Base-by-base conservation (phyloP, 2,888 invertebrate genomes). In the Diarsia dahlii region DNA sequence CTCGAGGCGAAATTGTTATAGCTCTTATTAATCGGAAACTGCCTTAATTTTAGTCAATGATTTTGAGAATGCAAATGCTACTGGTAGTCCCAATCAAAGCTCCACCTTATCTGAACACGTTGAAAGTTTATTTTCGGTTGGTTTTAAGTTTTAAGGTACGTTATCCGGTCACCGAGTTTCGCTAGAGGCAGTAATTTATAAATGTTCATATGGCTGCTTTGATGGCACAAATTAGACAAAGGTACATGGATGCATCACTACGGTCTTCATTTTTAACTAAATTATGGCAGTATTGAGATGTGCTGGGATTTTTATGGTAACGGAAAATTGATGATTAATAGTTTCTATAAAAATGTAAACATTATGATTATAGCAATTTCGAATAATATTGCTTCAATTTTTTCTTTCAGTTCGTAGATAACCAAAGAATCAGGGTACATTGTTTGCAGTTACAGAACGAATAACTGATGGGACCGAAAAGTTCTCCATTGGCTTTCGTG, bases 1-100 rank as follows among this genome's bases (percentile, higher is more conserved):
- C 95, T 93, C 78, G 87, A 87, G 95, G 96, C 95, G 81, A 92
- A 89, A 91, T 90, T 89, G 92, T 94, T 95, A 95, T 94, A 93
- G 92, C 93, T 93, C 89, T 92, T 90, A 90, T 92, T 92, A 92
- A 95, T 95, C 95, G 95, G 93, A 95, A 95, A 95, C 94, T 92
- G 90, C 95, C 94, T 94, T 94, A 94, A 95, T 95, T 95, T 95
- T 93, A 92, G 93, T 96, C 94, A 95, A 94, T 95, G 95, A 94
- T 94, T 95, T 94, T 93, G 92, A 90, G 92, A 93, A 96, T 95
- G 94, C 94, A 95, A 95, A 95, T 94, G 82, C 85, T 75, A 58
- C 48, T 58, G 58, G 5, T 18, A 2, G 0, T 1, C 23, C 2
- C 82, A 82, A 73, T 64, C 72, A 28, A 92, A 86, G 79, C 56